Evolutionary conservation across 2,797 vertebrate genomes (phyloP).

Genomic region (Podarcis lilfordi): DNA sequence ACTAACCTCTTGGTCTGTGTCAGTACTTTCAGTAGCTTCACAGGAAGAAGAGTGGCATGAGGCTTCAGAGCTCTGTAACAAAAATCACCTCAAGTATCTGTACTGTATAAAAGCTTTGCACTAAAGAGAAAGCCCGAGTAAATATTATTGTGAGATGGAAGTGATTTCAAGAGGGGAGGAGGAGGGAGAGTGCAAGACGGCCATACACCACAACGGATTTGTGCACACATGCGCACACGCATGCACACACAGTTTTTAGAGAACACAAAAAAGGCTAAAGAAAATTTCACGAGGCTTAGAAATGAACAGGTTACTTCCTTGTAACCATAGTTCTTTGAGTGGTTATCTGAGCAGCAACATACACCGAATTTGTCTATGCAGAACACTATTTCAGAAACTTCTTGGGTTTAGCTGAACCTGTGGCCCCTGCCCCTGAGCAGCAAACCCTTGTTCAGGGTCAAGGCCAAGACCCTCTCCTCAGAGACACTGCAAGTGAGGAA

Average conservation of each 20-base stretch:
- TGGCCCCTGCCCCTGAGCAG: too few species aligned
- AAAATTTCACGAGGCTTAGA: neutral
- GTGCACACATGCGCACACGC: too few species aligned
- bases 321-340: too few species aligned
- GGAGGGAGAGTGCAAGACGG: neutral
- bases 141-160: neutral
- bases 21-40: slow-evolving; percentile 59
- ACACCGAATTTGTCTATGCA: too few species aligned
- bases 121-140: neutral
- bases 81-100: neutral
- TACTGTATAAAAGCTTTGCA: neutral
- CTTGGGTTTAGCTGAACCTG: too few species aligned
- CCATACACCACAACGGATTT: too few species aligned
- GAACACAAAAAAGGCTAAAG: neutral
- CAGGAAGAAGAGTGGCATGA: slow-evolving; percentile 46
- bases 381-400: too few species aligned
- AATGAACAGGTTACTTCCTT: too few species aligned
- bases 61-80: slow-evolving; percentile 67
- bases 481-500: too few species aligned
- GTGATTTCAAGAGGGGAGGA: neutral
- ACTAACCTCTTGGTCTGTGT: slow-evolving; percentile 83
- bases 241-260: neutral
- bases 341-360: too few species aligned
- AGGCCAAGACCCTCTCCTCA: too few species aligned
- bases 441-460: too few species aligned